These are phyloP conservation scores for Riparia riparia DNA, from an alignment of 2,113 vertebrate genomes.

Conservation along the genomic window DNA sequence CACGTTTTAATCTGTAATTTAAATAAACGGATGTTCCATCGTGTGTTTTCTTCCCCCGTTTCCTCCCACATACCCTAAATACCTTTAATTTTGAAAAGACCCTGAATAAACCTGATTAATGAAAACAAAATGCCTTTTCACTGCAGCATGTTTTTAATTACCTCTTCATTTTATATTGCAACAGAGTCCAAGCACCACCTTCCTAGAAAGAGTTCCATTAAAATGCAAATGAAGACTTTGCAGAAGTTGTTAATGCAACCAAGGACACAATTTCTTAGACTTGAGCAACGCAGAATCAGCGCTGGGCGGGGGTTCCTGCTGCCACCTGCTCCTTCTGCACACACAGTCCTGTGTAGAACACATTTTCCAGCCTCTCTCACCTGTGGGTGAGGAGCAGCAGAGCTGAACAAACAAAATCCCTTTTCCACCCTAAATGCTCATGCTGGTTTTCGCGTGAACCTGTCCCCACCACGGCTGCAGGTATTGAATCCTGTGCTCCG, in stretches of 20 bases:
- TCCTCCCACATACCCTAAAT: background rate
- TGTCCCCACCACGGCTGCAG: accelerated
- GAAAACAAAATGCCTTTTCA: background rate
- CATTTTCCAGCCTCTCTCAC: background rate
- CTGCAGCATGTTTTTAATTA: background rate
- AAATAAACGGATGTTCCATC: background rate
- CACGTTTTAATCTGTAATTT: background rate
- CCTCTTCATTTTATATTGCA: background rate
- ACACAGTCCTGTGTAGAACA: accelerated
- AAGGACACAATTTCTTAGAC: background rate
- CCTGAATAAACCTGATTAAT: slow-evolving; percentile 7
- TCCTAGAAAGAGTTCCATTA: slow-evolving; percentile 60
- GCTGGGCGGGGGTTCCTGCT: background rate
- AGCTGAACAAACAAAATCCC: background rate
- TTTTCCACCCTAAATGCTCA: background rate
- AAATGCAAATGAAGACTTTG: slow-evolving; percentile 52
- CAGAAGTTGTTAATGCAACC: background rate
- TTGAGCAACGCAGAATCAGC: accelerated
- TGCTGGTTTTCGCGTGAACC: accelerated
- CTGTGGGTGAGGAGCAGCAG: background rate
- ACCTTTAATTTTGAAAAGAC: slow-evolving; percentile 29
- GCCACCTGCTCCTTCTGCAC: background rate
- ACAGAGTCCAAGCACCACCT: slow-evolving; percentile 19
- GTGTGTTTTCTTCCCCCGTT: background rate
- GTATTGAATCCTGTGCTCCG: background rate